Evolutionary conservation across 2,888 invertebrate genomes (phyloP).

Genomic region (Protonemura montana): DNA sequence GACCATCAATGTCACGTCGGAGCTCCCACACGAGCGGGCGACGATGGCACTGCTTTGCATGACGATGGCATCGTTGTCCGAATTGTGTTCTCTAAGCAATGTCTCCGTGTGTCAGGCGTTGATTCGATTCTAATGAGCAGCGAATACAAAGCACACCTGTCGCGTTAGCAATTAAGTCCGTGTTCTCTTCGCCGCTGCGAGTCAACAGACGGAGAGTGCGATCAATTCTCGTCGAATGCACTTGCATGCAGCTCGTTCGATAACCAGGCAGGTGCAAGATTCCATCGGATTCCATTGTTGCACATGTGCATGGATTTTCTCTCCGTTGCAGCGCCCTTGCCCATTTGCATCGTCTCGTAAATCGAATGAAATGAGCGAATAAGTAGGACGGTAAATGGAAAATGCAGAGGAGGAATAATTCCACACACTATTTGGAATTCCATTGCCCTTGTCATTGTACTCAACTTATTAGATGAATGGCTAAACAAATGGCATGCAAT

Average conservation of each 20-base stretch:
- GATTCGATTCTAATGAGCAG: too few species aligned
- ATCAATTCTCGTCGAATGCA: not conserved
- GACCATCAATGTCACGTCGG: too few species aligned
- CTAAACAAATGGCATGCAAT: not conserved
- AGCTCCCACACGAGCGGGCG: too few species aligned
- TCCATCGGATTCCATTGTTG: not conserved
- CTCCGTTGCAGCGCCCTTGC: not conserved
- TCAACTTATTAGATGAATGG: conserved; percentile 18
- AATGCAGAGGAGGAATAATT: conserved; percentile 7
- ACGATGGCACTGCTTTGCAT: too few species aligned
- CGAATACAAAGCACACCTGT: too few species aligned
- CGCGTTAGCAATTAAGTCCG: too few species aligned
- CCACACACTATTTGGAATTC: not conserved
- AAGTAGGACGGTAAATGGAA: conserved; percentile 27
- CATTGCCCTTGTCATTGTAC: conserved; percentile 16
- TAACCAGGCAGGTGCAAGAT: not conserved
- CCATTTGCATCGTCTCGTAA: not conserved
- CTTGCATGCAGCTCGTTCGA: not conserved
- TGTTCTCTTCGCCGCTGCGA: too few species aligned
- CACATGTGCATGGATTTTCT: not conserved
- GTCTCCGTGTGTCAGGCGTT: too few species aligned
- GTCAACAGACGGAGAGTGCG: too few species aligned
- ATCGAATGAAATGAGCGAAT: not conserved
- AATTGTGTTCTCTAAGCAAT: too few species aligned
- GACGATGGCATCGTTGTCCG: too few species aligned